A percentile compares a stretch with the other conserved stretches of the same genome.
These are phyloP conservation scores for Diachasmimorpha longicaudata DNA, from an alignment of 1,140 invertebrate species.

Conservation along the genomic window DNA sequence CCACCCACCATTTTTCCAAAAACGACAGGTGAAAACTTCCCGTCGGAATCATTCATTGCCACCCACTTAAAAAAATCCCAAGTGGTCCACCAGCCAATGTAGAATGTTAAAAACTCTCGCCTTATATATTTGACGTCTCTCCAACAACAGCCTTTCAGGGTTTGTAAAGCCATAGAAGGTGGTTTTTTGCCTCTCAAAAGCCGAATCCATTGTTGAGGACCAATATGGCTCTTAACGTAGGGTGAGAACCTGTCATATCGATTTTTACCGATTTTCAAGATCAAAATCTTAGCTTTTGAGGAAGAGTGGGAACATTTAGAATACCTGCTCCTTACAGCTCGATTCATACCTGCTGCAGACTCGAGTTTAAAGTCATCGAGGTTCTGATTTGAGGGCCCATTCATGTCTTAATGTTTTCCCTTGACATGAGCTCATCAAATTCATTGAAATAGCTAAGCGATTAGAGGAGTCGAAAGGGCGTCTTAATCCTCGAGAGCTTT, in stretches of 20 bases:
- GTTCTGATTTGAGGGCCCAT: too few species aligned
- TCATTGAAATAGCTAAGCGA: too few species aligned
- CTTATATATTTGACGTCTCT: not conserved
- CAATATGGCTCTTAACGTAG: not conserved
- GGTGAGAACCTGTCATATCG: constrained; percentile 3
- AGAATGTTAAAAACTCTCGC: not conserved
- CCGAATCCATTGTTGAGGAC: not conserved
- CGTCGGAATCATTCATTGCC: not conserved
- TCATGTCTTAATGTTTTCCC: not conserved
- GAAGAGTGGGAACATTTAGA: not conserved
- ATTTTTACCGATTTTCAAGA: not conserved
- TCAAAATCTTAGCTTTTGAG: not conserved
- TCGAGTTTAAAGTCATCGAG: too few species aligned
- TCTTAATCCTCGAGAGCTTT: too few species aligned
- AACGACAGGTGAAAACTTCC: not conserved
- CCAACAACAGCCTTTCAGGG: not conserved
- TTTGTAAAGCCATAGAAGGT: not conserved
- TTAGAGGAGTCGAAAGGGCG: too few species aligned
- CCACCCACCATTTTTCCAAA: not conserved
- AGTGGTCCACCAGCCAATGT: not conserved
- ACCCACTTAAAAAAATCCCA: not conserved
- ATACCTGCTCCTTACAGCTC: not conserved
- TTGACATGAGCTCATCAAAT: too few species aligned
- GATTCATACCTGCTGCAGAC: not conserved
- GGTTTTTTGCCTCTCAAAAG: not conserved